Evolutionary conservation across 2,797 vertebrate species (phyloP).

Genomic region (Crenichthys baileyi): DNA sequence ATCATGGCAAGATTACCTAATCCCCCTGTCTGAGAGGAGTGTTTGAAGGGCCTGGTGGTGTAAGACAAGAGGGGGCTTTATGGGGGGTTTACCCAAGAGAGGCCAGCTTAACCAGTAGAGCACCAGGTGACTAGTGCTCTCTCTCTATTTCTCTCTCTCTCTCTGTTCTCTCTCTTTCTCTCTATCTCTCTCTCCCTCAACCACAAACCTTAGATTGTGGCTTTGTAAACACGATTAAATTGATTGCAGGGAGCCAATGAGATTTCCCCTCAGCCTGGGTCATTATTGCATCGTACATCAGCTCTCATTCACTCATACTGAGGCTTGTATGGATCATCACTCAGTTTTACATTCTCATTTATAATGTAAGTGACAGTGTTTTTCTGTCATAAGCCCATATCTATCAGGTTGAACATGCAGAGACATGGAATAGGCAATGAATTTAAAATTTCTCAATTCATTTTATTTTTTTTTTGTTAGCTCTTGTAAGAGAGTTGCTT

Average conservation of each 20-base stretch:
- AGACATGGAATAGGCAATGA: conserved; percentile 23
- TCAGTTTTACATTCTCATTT: conserved; percentile 46
- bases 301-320: conserved; percentile 44
- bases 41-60: conserved; percentile 74
- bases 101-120: conserved; percentile 69
- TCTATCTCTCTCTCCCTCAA: not conserved
- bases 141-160: conserved; percentile 31
- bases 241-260: conserved; percentile 73
- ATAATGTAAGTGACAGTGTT: conserved; percentile 42
- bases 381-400: conserved; percentile 44
- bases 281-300: conserved; percentile 67
- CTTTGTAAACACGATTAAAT: conserved; percentile 78
- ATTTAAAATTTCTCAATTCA: conserved; percentile 37
- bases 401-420: conserved; percentile 25
- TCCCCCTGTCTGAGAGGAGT: conserved; percentile 76
- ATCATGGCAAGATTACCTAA: conserved; percentile 80
- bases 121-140: conserved; percentile 65
- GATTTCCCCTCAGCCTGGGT: conserved; percentile 68
- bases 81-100: conserved; percentile 74
- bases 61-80: conserved; percentile 75
- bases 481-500: conserved; percentile 38
- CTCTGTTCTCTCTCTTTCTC: not conserved
- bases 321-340: conserved; percentile 37
- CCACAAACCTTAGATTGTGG: conserved; percentile 61
- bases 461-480: conserved; percentile 31